Evolutionary conservation across 1,140 invertebrate species (phyloP), one percentile per base, ranked within the genome.

Genomic region (Eumaeus atala): DNA sequence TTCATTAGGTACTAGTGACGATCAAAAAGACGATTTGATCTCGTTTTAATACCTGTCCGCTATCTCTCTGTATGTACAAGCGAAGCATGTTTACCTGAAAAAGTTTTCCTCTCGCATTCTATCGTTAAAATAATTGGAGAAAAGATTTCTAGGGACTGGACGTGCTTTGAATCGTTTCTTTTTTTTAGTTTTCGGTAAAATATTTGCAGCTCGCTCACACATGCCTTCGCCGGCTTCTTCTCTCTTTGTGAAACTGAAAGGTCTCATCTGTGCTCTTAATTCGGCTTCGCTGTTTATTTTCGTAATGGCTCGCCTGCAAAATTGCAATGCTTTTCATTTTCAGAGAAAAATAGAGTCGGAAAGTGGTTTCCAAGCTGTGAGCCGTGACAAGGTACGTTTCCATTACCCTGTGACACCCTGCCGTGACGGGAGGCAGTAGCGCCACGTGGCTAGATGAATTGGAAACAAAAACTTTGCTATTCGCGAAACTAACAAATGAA

Each of bases 31-130:
- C n/a, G n/a, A n/a, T n/a, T n/a, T n/a, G n/a, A n/a, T n/a, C n/a
- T n/a, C n/a, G n/a, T n/a, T n/a, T n/a, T n/a, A n/a, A n/a, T 16
- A n/a, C 36, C 36, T 16, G 36, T 9, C n/a, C n/a, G n/a, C n/a
- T n/a, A n/a, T n/a, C n/a, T n/a, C n/a, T n/a, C n/a, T n/a, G n/a
- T n/a, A 12, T 21, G 14, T 36, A 28, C 14, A 6, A 8, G 56
- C 2, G 21, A 28, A 28, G 6, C 6, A 28, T 28, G 21, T 33
- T 71, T 67, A 92, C 92, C 91, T 90, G 67, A 91, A 92, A 76
- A 91, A 93, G 61, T 93, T 91, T 61, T 93, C 91, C 70, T 93
- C 92, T 42, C 91, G 86, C 87, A 91, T 92, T 66, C 91, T 92
- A 51, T 92, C 89, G 54, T 93, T 93, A 60, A 92, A 88, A 54